Conservation (phyloP, 2,888 invertebrate genomes). For the Conops quadrifasciatus region DNA sequence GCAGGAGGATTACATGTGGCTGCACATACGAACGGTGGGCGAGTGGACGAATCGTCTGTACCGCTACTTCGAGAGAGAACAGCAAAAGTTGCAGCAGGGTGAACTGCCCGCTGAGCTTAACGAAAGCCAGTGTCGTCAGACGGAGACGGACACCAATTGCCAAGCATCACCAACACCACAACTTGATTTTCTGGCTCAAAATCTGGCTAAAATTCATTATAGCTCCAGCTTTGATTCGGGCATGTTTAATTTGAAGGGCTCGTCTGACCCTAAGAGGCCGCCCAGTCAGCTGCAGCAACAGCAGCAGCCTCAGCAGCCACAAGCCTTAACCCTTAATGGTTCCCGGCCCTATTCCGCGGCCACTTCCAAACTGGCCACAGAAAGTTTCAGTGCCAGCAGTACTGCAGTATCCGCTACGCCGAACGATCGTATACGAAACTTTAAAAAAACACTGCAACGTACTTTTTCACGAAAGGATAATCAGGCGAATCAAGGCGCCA, state of each 20-base stretch:
- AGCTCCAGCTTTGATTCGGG: conserved; percentile 49
- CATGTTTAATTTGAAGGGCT: conserved; percentile 12
- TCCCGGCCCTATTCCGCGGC: conserved; percentile 54
- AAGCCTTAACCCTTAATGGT: conserved; percentile 40
- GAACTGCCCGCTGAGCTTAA: conserved; percentile 63
- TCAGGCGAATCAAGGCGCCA: background rate
- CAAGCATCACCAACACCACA: conserved; percentile 53
- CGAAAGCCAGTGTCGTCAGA: conserved; percentile 39
- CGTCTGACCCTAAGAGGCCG: conserved; percentile 20
- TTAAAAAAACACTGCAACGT: conserved; percentile 66
- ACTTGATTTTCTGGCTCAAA: conserved; percentile 60
- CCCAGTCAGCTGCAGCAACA: conserved; percentile 37
- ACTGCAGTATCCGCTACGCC: conserved; percentile 38
- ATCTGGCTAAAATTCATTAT: conserved; percentile 53
- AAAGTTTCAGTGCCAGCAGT: conserved; percentile 39
- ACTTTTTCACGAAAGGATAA: conserved; percentile 67
- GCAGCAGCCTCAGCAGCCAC: no score
- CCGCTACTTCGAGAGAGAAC: conserved; percentile 84
- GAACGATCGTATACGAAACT: conserved; percentile 59
- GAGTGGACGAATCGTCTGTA: conserved; percentile 93
- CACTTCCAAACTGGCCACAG: conserved; percentile 49
- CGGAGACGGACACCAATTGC: conserved; percentile 20
- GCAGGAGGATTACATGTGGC: conserved; percentile 90
- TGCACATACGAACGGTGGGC: conserved; percentile 92
- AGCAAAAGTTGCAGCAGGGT: conserved; percentile 76